Conservation (phyloP, 2,797 vertebrate genomes). For the Corythornis leucogaster region DNA sequence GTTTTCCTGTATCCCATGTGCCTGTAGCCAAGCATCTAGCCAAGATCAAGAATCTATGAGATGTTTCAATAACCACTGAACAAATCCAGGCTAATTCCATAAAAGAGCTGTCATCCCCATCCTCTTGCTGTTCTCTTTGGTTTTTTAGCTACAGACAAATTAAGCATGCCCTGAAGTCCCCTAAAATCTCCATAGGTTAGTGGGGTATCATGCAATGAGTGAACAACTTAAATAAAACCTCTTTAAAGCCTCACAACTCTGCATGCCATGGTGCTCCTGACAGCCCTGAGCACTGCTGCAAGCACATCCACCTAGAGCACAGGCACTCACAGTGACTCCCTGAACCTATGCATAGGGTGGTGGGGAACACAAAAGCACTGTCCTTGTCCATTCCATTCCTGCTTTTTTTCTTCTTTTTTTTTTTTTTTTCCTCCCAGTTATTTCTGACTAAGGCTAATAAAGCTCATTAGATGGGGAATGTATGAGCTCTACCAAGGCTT, state of each 20-base stretch:
- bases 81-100: slow-evolving; percentile 35
- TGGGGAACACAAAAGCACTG: not conserved
- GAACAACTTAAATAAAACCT: not conserved
- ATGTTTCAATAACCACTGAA: not conserved
- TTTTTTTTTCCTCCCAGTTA: not conserved
- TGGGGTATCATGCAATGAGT: not conserved
- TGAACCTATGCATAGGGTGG: not conserved
- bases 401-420: not conserved
- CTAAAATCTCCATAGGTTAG: not conserved
- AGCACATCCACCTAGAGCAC: not conserved
- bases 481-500: not conserved
- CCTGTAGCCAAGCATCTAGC: not conserved
- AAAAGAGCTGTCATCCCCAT: not conserved
- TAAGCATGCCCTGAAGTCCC: not conserved
- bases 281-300: not conserved
- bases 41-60: not conserved
- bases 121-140: not conserved
- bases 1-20: not conserved
- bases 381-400: not conserved
- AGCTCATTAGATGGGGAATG: not conserved
- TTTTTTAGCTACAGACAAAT: not conserved
- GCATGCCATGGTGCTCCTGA: not conserved
- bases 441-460: not conserved
- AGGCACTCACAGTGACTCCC: not conserved
- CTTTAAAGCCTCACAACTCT: not conserved